phyloP scores from a whole-genome alignment of 2,797 vertebrate genomes.

The Gephyroberyx darwinii region DNA sequence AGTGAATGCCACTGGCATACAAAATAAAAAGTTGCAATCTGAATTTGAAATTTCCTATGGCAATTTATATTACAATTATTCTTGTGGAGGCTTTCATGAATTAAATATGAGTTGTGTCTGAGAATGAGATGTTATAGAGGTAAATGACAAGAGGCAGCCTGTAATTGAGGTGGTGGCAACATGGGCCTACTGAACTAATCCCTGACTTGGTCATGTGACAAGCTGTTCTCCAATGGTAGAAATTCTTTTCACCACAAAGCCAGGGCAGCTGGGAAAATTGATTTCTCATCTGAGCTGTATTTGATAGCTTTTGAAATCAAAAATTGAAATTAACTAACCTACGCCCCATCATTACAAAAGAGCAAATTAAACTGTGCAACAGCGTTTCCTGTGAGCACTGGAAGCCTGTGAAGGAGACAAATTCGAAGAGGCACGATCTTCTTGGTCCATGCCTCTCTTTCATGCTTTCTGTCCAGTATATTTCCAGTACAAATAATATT shows the following conservation, averaged over 20 bases:
- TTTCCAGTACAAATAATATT: constrained; percentile 17
- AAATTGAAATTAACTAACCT: constrained; percentile 99
- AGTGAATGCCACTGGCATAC: constrained; percentile 83
- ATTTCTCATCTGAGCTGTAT: constrained; percentile 99
- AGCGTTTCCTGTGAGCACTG: constrained; percentile 87
- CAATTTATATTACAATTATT: constrained; percentile 99
- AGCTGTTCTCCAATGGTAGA: constrained; percentile 86
- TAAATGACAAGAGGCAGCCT: constrained; percentile 99
- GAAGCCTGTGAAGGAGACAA: constrained; percentile 90
- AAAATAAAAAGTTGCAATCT: constrained; percentile 89
- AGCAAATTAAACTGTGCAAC: constrained; percentile 98
- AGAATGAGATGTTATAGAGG: constrained; percentile 99
- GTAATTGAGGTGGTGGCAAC: constrained; percentile 99
- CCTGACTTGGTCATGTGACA: constrained; percentile 90
- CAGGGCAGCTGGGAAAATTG: constrained; percentile 99
- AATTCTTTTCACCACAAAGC: constrained; percentile 89
- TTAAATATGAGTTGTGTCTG: constrained; percentile 99
- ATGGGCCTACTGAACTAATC: constrained; percentile 98
- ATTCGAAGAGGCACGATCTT: constrained; percentile 83
- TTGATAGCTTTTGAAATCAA: constrained; percentile 99
- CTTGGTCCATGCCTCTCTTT: constrained; percentile 56
- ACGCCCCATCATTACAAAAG: constrained; percentile 97
- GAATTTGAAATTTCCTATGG: constrained; percentile 95
- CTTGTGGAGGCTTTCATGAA: constrained; percentile 97
- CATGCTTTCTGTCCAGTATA: constrained; percentile 11